These are phyloP conservation scores for Heptranchias perlo DNA, from an alignment of 2,113 vertebrate genomes.

Conservation along the genomic window DNA sequence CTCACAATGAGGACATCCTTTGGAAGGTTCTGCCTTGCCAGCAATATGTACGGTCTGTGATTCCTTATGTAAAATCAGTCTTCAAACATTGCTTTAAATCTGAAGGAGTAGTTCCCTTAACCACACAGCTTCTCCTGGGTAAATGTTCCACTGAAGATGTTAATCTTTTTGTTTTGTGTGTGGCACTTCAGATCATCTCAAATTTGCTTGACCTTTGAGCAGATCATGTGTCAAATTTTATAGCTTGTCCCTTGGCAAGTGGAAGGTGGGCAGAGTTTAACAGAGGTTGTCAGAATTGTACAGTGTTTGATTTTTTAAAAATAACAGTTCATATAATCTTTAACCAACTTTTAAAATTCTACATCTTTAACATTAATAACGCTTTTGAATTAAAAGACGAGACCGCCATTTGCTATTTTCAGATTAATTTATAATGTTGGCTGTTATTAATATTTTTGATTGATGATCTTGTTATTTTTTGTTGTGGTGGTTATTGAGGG, in stretches of 20 bases:
- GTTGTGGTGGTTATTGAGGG: background rate
- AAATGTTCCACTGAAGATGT: background rate
- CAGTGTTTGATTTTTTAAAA: background rate
- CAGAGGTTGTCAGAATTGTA: background rate
- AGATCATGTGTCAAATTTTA: background rate
- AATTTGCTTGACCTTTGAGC: background rate
- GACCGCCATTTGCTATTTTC: background rate
- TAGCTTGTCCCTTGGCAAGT: background rate
- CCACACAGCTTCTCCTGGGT: background rate
- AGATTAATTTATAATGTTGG: background rate
- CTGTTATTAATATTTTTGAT: background rate
- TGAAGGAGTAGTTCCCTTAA: background rate
- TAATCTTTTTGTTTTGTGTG: background rate
- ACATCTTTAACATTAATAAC: background rate
- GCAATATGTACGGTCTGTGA: background rate
- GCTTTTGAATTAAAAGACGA: background rate
- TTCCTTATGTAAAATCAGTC: background rate
- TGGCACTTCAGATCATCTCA: slow-evolving; percentile 2
- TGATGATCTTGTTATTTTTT: background rate
- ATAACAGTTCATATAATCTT: background rate
- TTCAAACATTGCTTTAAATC: background rate
- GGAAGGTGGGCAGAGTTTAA: background rate
- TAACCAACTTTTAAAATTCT: background rate
- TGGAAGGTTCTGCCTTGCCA: background rate
- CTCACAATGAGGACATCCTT: background rate